phyloP scores from a whole-genome alignment of 2,888 invertebrate species.

The Mayetiola destructor region DNA sequence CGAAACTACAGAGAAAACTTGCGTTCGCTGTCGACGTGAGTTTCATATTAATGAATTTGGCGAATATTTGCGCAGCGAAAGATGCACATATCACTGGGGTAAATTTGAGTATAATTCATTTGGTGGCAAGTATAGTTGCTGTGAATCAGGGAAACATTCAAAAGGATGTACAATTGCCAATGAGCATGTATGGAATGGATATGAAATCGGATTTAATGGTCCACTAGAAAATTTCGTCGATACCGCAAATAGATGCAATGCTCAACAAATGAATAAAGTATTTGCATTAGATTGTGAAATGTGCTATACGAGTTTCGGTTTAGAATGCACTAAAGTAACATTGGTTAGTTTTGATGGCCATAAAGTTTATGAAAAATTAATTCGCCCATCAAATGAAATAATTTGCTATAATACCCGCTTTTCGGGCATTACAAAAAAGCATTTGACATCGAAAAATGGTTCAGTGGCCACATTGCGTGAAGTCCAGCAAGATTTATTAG shows the following conservation, averaged over 20 bases:
- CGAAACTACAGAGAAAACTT: constrained; percentile 38
- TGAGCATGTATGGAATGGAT: constrained; percentile 66
- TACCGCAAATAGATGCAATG: constrained; percentile 37
- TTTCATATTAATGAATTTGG: constrained; percentile 58
- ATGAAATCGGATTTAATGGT: constrained; percentile 54
- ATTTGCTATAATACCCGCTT: constrained; percentile 91
- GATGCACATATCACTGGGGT: constrained; percentile 84
- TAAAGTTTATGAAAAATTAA: constrained; percentile 68
- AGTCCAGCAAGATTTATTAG: constrained; percentile 74
- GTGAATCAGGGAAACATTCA: constrained; percentile 36
- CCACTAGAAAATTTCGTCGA: constrained; percentile 53
- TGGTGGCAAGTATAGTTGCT: constrained; percentile 44
- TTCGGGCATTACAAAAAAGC: constrained; percentile 70
- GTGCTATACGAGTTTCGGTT: constrained; percentile 78
- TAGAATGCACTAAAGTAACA: constrained; percentile 78
- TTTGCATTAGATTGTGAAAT: constrained; percentile 94
- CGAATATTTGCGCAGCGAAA: constrained; percentile 54
- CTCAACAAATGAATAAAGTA: too few species aligned
- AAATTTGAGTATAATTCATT: constrained; percentile 42
- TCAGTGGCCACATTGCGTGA: constrained; percentile 53
- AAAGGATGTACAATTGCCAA: constrained; percentile 50
- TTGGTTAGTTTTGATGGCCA: constrained; percentile 60
- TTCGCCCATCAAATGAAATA: constrained; percentile 66
- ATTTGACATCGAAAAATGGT: constrained; percentile 40
- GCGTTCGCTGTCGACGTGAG: constrained; percentile 55